Conservation (phyloP, 2,113 vertebrate genomes). For the Calidris pygmaea region DNA sequence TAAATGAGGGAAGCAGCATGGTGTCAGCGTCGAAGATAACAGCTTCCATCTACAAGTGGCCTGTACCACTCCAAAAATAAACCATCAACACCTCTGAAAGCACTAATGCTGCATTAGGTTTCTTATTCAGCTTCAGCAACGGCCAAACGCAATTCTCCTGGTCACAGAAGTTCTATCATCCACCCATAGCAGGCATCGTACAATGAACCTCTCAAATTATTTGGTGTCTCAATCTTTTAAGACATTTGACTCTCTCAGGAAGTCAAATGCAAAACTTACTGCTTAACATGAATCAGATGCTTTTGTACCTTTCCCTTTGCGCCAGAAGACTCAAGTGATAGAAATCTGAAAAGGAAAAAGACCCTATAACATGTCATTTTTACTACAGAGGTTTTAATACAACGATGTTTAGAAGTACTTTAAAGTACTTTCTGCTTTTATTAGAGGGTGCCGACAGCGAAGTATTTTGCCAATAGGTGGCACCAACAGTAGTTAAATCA, state of each 20-base stretch:
- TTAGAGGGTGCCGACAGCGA: not conserved
- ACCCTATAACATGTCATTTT: not conserved
- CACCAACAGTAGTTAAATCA: not conserved
- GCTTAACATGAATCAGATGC: not conserved
- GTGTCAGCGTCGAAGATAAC: not conserved
- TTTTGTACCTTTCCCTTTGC: not conserved
- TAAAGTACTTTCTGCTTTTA: not conserved
- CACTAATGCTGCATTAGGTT: not conserved
- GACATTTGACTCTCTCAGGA: not conserved
- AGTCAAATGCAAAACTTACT: not conserved
- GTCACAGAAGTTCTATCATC: not conserved
- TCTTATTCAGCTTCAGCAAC: not conserved
- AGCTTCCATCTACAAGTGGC: not conserved
- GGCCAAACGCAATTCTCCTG: not conserved
- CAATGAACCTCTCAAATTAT: not conserved
- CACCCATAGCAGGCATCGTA: not conserved
- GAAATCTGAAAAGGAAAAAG: not conserved
- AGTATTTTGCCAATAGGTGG: slow-evolving; percentile 27
- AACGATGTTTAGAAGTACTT: not conserved
- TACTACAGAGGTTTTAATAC: not conserved
- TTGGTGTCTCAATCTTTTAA: not conserved
- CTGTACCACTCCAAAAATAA: not conserved
- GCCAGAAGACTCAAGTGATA: not conserved
- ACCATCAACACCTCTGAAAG: not conserved
- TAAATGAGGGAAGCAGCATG: not conserved